These are phyloP conservation scores for Myiozetetes cayanensis DNA, from an alignment of 2,113 vertebrate genomes.

Conservation along the genomic window DNA sequence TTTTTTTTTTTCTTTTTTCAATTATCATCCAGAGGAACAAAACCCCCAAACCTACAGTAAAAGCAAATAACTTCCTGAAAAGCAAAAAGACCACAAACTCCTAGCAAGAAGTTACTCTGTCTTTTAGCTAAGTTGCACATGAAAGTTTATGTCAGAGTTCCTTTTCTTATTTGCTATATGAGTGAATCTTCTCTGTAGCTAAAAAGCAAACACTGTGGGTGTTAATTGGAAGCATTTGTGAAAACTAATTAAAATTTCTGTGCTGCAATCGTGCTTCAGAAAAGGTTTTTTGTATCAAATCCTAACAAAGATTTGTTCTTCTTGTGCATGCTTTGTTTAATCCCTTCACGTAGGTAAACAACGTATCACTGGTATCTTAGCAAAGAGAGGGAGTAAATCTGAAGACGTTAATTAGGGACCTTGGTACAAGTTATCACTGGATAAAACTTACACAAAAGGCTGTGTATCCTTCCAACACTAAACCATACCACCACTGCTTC, in stretches of 20 bases:
- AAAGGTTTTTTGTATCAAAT: neutral
- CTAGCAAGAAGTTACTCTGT: neutral
- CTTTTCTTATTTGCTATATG: neutral
- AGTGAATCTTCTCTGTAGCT: neutral
- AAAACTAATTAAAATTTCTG: slow-evolving; percentile 9
- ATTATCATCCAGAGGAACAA: neutral
- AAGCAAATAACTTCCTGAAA: neutral
- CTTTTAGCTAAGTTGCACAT: neutral
- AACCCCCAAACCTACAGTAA: neutral
- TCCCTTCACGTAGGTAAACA: neutral
- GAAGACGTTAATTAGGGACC: neutral
- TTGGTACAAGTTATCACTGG: neutral
- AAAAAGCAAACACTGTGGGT: neutral
- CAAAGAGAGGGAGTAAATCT: neutral
- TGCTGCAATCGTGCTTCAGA: neutral
- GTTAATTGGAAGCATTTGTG: neutral
- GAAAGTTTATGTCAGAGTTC: neutral
- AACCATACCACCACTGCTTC: neutral
- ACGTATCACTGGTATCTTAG: rapidly evolving
- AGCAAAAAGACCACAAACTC: neutral
- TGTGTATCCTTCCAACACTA: neutral
- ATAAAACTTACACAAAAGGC: neutral
- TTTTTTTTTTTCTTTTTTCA: neutral
- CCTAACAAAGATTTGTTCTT: neutral
- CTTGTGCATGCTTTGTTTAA: slow-evolving; percentile 12